Evolutionary conservation across 2,797 vertebrate species (phyloP).

Genomic region (Myotis pilosus): DNA sequence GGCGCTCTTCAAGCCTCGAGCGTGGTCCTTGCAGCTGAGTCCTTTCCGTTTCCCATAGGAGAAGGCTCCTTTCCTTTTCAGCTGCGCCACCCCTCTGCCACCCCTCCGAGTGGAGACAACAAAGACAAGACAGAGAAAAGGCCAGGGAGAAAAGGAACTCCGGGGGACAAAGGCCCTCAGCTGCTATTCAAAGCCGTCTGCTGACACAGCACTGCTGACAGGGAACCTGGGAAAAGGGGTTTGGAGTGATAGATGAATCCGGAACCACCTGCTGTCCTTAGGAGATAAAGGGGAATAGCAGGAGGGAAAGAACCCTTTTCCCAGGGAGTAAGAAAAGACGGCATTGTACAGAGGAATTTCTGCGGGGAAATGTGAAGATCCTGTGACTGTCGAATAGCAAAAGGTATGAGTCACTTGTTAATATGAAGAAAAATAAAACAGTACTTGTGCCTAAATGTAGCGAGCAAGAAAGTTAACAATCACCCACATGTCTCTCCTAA

Average conservation of each 20-base stretch:
- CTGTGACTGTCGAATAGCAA: background rate
- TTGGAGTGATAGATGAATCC: background rate
- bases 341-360: background rate
- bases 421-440: conserved; percentile 37
- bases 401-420: conserved; percentile 1
- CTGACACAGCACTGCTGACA: background rate
- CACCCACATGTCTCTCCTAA: background rate
- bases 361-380: background rate
- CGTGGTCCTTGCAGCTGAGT: background rate
- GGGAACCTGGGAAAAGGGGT: background rate
- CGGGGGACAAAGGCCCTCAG: background rate
- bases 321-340: background rate
- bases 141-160: background rate
- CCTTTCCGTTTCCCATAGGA: background rate
- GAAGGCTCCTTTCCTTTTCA: background rate
- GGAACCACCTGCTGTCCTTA: background rate
- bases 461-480: background rate
- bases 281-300: background rate
- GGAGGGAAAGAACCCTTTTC: background rate
- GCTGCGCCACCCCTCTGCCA: background rate
- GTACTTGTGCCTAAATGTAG: background rate
- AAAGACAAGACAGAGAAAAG: background rate
- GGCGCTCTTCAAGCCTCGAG: background rate
- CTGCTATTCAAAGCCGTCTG: background rate
- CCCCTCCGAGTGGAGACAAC: background rate